Conservation (phyloP, 2,888 invertebrate genomes). For the Galeruca laticollis region DNA sequence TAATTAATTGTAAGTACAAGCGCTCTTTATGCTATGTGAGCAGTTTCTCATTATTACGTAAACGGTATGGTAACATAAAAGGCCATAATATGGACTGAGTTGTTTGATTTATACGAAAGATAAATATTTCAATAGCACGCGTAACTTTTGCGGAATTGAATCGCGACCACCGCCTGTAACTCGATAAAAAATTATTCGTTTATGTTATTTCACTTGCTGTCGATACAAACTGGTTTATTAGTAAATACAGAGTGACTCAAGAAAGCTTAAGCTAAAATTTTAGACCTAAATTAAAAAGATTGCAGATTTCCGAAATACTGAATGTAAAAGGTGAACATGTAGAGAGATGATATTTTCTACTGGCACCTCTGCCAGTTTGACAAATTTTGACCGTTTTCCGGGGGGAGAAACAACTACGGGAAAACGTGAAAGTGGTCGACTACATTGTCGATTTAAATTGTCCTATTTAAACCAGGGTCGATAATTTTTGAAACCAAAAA, state of each 20-base stretch:
- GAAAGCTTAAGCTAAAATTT: neutral
- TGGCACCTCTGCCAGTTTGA: too few relatives aligned
- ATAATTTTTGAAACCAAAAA: too few relatives aligned
- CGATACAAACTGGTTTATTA: neutral
- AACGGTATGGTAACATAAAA: constrained; percentile 51
- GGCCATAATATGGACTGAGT: constrained; percentile 43
- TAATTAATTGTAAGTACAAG: constrained; percentile 63
- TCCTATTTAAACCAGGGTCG: too few relatives aligned
- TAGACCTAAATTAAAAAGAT: too few relatives aligned
- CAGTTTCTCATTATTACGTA: constrained; percentile 56
- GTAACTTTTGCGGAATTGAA: constrained; percentile 50
- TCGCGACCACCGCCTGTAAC: constrained; percentile 37
- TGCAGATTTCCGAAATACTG: too few relatives aligned
- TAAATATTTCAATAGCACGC: constrained; percentile 55
- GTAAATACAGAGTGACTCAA: neutral
- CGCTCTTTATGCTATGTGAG: constrained; percentile 55
- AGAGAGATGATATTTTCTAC: too few relatives aligned
- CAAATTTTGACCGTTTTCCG: too few relatives aligned
- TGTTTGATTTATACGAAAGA: constrained; percentile 54
- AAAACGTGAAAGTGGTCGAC: too few relatives aligned
- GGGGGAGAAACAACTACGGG: too few relatives aligned
- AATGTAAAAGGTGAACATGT: too few relatives aligned
- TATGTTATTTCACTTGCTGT: neutral
- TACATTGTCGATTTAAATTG: too few relatives aligned
- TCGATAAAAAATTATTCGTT: neutral